phyloP scores from a whole-genome alignment of 2,797 vertebrate species.

The Rhinogobio ventralis region DNA sequence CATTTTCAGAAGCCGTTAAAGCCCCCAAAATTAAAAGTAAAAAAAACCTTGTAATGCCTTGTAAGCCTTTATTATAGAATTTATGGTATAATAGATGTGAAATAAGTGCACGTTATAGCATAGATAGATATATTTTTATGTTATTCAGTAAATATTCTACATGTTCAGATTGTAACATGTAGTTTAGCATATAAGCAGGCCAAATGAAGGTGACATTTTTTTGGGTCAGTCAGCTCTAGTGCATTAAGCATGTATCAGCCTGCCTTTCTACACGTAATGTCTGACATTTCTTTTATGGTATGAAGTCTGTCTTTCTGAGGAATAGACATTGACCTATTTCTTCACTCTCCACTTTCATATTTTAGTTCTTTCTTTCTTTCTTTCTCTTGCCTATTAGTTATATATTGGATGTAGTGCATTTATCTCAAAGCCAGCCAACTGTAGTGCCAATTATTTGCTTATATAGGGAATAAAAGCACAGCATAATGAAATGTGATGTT shows the following conservation, averaged over 20 bases:
- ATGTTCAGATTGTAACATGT: not conserved
- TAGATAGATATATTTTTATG: not conserved
- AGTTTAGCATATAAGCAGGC: not conserved
- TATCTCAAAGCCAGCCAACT: not conserved
- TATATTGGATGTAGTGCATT: not conserved
- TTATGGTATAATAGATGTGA: not conserved
- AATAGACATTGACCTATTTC: conserved; percentile 18
- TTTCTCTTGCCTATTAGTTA: not conserved
- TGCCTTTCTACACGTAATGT: conserved; percentile 4
- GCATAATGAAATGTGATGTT: not conserved
- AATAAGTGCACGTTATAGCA: not conserved
- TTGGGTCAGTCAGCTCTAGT: conserved; percentile 4
- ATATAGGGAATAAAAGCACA: too few species aligned
- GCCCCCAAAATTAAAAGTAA: not conserved
- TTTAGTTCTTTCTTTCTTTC: not conserved
- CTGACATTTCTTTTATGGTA: conserved; percentile 19
- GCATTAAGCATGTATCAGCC: conserved; percentile 2
- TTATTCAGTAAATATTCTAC: not conserved
- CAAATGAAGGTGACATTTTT: not conserved
- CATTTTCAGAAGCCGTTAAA: not conserved
- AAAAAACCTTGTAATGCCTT: not conserved
- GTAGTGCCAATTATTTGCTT: conserved; percentile 11
- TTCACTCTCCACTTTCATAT: not conserved
- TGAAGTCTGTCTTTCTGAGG: conserved; percentile 2
- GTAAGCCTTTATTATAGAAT: not conserved